Conservation (phyloP, 2,888 invertebrate genomes). For the Synanthedon myopaeformis region DNA sequence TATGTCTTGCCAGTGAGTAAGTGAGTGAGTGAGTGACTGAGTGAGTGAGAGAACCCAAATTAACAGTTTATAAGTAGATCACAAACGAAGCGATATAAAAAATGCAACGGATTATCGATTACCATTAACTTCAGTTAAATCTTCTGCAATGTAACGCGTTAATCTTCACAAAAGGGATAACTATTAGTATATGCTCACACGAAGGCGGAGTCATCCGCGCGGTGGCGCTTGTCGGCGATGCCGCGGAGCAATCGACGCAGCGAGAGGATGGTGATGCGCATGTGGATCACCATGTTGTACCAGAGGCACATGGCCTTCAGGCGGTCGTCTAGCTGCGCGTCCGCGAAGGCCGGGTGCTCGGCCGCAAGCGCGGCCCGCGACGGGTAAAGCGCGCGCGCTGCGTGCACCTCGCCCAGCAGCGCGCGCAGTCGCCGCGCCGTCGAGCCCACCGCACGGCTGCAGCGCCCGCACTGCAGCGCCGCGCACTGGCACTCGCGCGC, state of each 20-base stretch:
- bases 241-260: conserved; percentile 74
- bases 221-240: conserved; percentile 26
- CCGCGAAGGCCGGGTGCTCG: conserved; percentile 68
- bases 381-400: conserved; percentile 85
- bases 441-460: conserved; percentile 77
- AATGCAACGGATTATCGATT: no score
- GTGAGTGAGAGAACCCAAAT: no score
- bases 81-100: no score
- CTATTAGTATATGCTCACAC: no score
- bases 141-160: no score
- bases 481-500: conserved; percentile 70
- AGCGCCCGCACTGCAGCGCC: conserved; percentile 77
- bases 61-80: no score
- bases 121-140: no score
- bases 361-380: conserved; percentile 83
- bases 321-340: conserved; percentile 42
- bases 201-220: conserved; percentile 6
- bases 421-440: conserved; percentile 81
- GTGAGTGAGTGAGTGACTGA: no score
- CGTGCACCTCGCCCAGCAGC: conserved; percentile 79
- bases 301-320: conserved; percentile 85
- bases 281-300: conserved; percentile 90
- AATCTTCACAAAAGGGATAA: no score
- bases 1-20: no score
- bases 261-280: conserved; percentile 83